These are phyloP conservation scores for Trichonephila inaurata DNA, from an alignment of 1,140 invertebrate species.

Conservation along the genomic window DNA sequence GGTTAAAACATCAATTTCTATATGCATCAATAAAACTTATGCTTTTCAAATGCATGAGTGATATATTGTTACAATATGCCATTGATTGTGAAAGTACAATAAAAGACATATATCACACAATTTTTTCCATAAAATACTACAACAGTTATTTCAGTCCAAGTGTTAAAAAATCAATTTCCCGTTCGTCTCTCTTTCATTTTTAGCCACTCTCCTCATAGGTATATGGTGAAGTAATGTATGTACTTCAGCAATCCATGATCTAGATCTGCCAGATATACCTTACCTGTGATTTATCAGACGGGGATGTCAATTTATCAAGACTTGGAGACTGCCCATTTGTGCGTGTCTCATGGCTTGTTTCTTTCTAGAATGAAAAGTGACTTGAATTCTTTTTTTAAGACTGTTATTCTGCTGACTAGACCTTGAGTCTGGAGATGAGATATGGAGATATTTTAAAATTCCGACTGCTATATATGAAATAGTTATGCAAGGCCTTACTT, in stretches of 20 bases:
- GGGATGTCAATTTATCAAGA: slow-evolving; percentile 6
- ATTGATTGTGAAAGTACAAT: too few species aligned
- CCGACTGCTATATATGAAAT: too few species aligned
- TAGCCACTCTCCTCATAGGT: not conserved
- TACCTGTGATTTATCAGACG: slow-evolving; percentile 18
- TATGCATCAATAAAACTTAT: too few species aligned
- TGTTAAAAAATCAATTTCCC: not conserved
- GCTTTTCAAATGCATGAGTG: too few species aligned
- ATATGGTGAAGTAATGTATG: not conserved
- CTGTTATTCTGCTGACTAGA: not conserved
- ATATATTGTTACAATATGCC: too few species aligned
- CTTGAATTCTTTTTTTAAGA: not conserved
- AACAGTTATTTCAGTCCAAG: too few species aligned
- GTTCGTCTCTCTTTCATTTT: not conserved
- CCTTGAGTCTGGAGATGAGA: not conserved
- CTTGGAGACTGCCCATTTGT: slow-evolving; percentile 20
- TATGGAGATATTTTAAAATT: too few species aligned
- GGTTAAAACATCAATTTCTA: too few species aligned
- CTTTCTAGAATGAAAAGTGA: not conserved
- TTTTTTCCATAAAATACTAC: too few species aligned
- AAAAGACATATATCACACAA: too few species aligned
- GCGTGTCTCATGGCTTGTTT: not conserved
- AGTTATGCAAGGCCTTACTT: too few species aligned
- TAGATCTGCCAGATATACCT: slow-evolving; percentile 6
- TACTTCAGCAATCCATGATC: not conserved